These are phyloP conservation scores for Ennomos erosarius DNA, from an alignment of 2,888 invertebrate genomes.

Conservation along the genomic window DNA sequence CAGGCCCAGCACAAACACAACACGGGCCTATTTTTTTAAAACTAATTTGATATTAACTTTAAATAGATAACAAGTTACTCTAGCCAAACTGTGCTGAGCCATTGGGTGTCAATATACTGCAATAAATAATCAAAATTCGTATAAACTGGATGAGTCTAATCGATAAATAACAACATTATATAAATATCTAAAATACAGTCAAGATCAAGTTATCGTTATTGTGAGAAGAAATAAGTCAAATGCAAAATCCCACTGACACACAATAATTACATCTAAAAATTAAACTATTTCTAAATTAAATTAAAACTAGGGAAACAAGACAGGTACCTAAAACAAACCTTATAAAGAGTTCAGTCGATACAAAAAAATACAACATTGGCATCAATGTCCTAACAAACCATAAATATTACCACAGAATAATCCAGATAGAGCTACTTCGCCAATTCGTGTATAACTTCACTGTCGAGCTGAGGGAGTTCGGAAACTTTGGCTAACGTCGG, in stretches of 20 bases:
- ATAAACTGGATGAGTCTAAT: constrained; percentile 20
- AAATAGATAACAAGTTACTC: too few species aligned
- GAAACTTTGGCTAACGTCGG: constrained; percentile 87
- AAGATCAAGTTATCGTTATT: constrained; percentile 29
- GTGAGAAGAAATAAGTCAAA: constrained; percentile 42
- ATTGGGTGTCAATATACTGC: constrained; percentile 4
- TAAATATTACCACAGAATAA: not conserved
- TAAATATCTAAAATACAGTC: constrained; percentile 40
- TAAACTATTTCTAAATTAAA: constrained; percentile 58
- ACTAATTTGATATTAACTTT: too few species aligned
- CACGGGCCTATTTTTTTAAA: too few species aligned
- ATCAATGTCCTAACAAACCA: constrained; percentile 8
- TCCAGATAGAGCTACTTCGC: constrained; percentile 42
- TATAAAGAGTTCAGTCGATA: constrained; percentile 64
- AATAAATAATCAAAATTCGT: constrained; percentile 23
- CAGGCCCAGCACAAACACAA: too few species aligned
- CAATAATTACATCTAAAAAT: constrained; percentile 62
- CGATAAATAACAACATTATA: constrained; percentile 35
- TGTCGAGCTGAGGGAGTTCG: constrained; percentile 86
- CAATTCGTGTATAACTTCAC: constrained; percentile 64
- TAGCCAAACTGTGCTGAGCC: too few species aligned
- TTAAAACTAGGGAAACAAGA: constrained; percentile 57
- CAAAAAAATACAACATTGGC: constrained; percentile 39
- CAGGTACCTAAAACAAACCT: constrained; percentile 66
- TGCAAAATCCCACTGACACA: constrained; percentile 51